A percentile compares a stretch with the other conserved stretches of the same genome.
These are phyloP conservation scores for Cybosia mesomella DNA, from an alignment of 2,888 invertebrate species.

Conservation along the genomic window DNA sequence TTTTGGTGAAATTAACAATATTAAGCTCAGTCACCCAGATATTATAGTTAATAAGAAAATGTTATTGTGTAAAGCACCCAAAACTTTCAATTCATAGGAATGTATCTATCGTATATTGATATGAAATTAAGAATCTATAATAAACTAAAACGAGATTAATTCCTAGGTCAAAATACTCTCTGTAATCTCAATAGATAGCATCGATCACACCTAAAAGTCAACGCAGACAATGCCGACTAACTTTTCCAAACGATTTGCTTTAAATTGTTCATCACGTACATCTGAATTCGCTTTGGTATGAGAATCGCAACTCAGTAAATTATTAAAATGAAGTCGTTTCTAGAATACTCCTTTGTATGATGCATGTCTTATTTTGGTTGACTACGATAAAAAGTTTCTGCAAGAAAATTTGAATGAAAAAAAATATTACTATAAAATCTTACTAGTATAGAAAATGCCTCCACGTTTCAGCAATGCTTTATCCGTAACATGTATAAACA, in stretches of 20 bases:
- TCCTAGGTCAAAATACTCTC: conserved; percentile 39
- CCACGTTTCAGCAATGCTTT: neutral
- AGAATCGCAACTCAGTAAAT: conserved; percentile 63
- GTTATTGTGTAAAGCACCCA: neutral
- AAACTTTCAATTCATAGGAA: neutral
- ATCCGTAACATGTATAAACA: neutral
- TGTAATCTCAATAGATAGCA: conserved; percentile 41
- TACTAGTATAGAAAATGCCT: neutral
- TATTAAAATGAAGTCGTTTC: conserved; percentile 63
- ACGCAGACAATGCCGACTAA: conserved; percentile 54
- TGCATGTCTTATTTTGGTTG: conserved; percentile 28
- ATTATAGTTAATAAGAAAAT: neutral
- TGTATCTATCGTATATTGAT: neutral
- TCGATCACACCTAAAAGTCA: conserved; percentile 44
- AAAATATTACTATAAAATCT: neutral
- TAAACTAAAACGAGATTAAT: conserved; percentile 31
- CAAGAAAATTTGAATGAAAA: neutral
- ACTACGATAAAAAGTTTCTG: neutral
- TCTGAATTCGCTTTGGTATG: conserved; percentile 61
- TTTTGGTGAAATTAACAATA: conserved; percentile 30
- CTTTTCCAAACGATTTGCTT: conserved; percentile 61
- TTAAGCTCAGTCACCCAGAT: no score
- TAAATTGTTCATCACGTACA: conserved; percentile 66
- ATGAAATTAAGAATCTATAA: conserved; percentile 1
- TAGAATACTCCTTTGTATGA: conserved; percentile 40